phyloP scores from a whole-genome alignment of 1,140 invertebrate genomes.

The Chironomus striatipennis region DNA sequence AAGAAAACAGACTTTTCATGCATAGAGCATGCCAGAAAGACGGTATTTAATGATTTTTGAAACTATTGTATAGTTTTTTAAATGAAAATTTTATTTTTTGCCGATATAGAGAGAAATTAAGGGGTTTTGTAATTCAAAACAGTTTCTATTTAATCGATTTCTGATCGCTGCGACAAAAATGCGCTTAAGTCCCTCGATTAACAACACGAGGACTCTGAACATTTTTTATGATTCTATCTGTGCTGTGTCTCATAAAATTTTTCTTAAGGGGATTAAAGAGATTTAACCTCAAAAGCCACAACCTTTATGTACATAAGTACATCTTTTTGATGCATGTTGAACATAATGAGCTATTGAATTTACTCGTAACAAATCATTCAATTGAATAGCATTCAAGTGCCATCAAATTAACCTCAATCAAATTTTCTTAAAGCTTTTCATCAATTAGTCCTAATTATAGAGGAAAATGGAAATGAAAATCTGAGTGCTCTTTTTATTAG shows the following conservation, averaged over 20 bases:
- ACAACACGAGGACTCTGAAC: no score
- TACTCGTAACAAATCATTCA: neutral
- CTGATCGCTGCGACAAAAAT: no score
- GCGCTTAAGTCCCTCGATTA: no score
- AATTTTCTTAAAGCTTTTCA: neutral
- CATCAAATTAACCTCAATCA: slow-evolving; percentile 5
- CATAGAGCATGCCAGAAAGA: no score
- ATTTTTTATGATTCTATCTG: neutral
- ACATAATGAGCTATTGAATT: neutral
- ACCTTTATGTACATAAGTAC: no score
- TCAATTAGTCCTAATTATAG: neutral
- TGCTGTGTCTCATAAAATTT: neutral
- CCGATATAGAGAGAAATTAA: neutral
- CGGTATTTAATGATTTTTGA: neutral
- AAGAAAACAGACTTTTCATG: no score
- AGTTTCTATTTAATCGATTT: no score
- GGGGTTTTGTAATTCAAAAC: no score
- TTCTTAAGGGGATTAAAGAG: no score
- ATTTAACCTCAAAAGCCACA: no score
- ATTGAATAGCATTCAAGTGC: neutral
- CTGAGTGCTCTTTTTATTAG: no score
- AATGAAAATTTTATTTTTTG: neutral
- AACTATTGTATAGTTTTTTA: neutral
- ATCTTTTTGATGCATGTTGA: no score
- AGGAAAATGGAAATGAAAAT: neutral